Evolutionary conservation across 2,113 vertebrate species (phyloP).

Genomic region (Otus sunia): DNA sequence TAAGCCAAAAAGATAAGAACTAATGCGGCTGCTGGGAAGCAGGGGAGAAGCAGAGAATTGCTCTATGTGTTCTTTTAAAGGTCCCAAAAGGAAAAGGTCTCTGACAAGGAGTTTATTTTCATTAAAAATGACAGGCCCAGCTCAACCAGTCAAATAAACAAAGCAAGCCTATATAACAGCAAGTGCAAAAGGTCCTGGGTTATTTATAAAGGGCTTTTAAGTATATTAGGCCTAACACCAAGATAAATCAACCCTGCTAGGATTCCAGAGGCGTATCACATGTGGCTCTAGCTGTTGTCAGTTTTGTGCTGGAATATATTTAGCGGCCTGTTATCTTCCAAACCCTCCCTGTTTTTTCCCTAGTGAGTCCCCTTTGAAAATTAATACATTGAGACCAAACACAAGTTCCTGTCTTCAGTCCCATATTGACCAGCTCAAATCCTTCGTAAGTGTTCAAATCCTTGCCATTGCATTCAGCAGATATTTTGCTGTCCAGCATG

Average conservation of each 20-base stretch:
- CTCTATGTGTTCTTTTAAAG: not conserved
- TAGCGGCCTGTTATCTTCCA: not conserved
- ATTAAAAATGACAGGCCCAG: slow-evolving; percentile 49
- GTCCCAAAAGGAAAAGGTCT: slow-evolving; percentile 46
- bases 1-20: not conserved
- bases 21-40: slow-evolving; percentile 5
- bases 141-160: slow-evolving; percentile 64
- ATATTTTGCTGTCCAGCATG: not conserved
- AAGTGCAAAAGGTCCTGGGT: slow-evolving; percentile 66
- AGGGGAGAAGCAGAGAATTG: not conserved
- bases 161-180: slow-evolving; percentile 40
- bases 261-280: slow-evolving; percentile 49
- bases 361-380: not conserved
- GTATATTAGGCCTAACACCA: slow-evolving; percentile 65
- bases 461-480: not conserved
- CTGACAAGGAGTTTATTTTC: slow-evolving; percentile 60
- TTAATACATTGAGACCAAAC: not conserved
- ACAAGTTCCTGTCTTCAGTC: not conserved
- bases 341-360: not conserved
- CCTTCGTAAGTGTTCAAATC: not conserved
- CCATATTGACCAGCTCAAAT: not conserved
- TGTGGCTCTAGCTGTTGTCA: slow-evolving; percentile 52
- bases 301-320: slow-evolving; percentile 35
- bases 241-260: slow-evolving; percentile 55
- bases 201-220: slow-evolving; percentile 69